These are phyloP conservation scores for Erebia epiphron DNA, from an alignment of 2,888 invertebrate species.

Conservation along the genomic window DNA sequence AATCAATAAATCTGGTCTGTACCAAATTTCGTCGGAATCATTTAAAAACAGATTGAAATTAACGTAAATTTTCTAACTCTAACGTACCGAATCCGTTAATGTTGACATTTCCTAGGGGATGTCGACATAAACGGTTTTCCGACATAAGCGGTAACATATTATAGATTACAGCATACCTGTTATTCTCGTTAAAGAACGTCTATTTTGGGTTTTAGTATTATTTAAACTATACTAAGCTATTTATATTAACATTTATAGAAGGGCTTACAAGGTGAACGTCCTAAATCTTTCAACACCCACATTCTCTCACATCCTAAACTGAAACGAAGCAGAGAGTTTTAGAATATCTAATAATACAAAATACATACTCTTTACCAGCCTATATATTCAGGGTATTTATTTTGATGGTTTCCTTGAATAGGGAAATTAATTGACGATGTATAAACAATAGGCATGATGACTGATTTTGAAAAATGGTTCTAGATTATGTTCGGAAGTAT, in stretches of 20 bases:
- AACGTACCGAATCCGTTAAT: no score
- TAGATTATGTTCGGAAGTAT: no score
- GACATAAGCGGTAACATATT: no score
- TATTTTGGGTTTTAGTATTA: background rate
- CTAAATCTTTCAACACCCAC: slow-evolving; percentile 29
- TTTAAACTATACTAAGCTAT: background rate
- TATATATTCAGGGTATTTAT: slow-evolving; percentile 5
- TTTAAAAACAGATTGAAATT: no score
- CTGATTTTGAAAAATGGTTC: no score
- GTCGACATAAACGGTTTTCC: no score
- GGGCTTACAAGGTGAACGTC: slow-evolving; percentile 24
- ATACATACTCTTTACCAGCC: slow-evolving; percentile 16
- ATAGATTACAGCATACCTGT: no score
- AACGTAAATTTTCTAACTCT: no score
- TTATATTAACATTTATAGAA: slow-evolving; percentile 7
- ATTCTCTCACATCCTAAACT: background rate
- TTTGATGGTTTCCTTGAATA: slow-evolving; percentile 9
- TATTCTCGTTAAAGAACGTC: background rate
- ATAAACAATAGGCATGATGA: no score
- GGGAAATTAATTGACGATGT: background rate
- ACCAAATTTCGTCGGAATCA: no score
- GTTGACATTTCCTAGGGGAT: no score
- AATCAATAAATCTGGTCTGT: no score
- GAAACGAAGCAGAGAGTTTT: slow-evolving; percentile 25
- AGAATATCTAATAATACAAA: slow-evolving; percentile 13